A percentile compares a stretch with the other conserved stretches of the same genome.
phyloP scores from a whole-genome alignment of 2,113 vertebrate genomes.

The Mus pahari region DNA sequence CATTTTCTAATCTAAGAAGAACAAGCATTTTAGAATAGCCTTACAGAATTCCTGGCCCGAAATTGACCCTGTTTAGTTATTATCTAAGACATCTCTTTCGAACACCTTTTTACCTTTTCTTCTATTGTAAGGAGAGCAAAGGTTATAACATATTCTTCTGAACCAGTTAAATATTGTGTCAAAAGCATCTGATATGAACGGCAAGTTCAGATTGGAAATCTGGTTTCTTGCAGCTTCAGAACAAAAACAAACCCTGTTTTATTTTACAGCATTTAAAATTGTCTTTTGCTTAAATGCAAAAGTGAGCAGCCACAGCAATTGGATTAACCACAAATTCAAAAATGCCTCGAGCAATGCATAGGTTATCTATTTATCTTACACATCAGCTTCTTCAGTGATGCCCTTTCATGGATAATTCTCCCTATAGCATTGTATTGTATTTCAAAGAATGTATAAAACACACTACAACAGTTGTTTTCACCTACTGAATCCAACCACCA shows the following conservation, averaged over 20 bases:
- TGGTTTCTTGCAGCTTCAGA: background rate
- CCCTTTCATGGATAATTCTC: background rate
- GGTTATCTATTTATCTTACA: conserved; percentile 25
- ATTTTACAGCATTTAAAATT: conserved; percentile 45
- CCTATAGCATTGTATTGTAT: background rate
- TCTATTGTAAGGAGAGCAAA: conserved; percentile 32
- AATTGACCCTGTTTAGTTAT: conserved; percentile 39
- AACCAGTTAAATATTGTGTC: conserved; percentile 59
- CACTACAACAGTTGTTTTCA: conserved; percentile 7
- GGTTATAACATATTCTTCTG: conserved; percentile 20
- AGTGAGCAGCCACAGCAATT: conserved; percentile 39
- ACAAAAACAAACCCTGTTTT: conserved; percentile 50
- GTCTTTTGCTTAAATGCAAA: conserved; percentile 44
- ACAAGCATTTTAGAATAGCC: conserved; percentile 33
- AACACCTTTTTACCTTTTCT: conserved; percentile 31
- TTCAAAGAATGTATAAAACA: conserved; percentile 52
- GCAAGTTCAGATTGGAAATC: background rate
- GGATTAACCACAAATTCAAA: conserved; percentile 64
- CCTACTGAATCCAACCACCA: background rate
- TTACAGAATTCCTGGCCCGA: conserved; percentile 17
- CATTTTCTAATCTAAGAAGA: background rate
- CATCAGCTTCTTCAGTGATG: background rate
- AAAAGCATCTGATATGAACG: conserved; percentile 16
- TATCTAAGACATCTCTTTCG: conserved; percentile 21
- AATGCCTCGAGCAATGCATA: conserved; percentile 2